Base-by-base conservation (phyloP, 1,140 invertebrate genomes). In the Lordiphosa clarofinis region DNA sequence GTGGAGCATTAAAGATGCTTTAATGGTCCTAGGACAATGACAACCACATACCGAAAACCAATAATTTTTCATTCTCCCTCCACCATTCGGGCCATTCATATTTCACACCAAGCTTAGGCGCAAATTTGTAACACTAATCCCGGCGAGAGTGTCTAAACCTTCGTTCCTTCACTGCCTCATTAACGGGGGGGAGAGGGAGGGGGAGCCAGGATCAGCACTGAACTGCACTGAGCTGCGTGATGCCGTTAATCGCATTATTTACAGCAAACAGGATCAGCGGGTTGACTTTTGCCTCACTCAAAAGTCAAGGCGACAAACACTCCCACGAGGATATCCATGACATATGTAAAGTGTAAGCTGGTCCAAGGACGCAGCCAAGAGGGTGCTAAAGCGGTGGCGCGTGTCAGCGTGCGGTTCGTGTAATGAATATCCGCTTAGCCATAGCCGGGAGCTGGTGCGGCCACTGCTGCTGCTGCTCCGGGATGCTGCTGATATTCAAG, bases 211-310 rank as follows among this genome's bases (percentile, higher is more conserved):
- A 68, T 62, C 28, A 50, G 35, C 9, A 12, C 8, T 48, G 65
- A 8, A 31, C 28, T 31, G 28, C 28, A 31, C 28, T 52, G 72
- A 44, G 46, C 71, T 81, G 71, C 79, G 72, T 84, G 78, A 84
- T 87, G 74, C 74, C 76, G 78, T 84, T 89, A 88, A 89, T 89
- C 87, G 82, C 78, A 89, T 89, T 89, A 89, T 89, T 89, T 89
- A 89, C 87, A 89, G 86, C 87, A 88, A 87, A 79, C 67, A 81
- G 87, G 87, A 89, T 89, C 88, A 89, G 79, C 58, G 87, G 63
- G 40, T 63, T 82, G 76, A 82, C 78, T 82, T 63, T 63, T 67
- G 60, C 44, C 31, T 35, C 62, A 66, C 58, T 65, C 59, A 56
- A 58, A 72, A 84, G 73, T 84, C 79, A 84, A 73, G 72, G 46